These are phyloP conservation scores for Eurytoma californica DNA, from an alignment of 2,888 invertebrate genomes.

Conservation along the genomic window DNA sequence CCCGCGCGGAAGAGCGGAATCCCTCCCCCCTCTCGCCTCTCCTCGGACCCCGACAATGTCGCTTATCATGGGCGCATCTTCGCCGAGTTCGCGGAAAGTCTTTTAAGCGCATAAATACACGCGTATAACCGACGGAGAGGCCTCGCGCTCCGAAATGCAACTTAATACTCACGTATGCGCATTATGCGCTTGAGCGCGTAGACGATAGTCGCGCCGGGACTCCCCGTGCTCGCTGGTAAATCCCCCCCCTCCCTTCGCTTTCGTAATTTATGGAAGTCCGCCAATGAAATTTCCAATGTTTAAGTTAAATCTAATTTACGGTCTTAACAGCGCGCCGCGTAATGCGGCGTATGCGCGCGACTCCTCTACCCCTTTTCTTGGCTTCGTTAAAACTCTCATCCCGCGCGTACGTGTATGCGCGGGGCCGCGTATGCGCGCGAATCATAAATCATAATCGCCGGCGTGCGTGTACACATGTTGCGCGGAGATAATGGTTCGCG, in stretches of 20 bases:
- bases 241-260: constrained; percentile 53
- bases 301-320: constrained; percentile 73
- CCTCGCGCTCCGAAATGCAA: constrained; percentile 29
- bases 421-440: constrained; percentile 53
- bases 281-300: constrained; percentile 71
- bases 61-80: constrained; percentile 50
- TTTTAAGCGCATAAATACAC: constrained; percentile 33
- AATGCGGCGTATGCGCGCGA: constrained; percentile 39
- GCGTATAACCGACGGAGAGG: neutral
- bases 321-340: constrained; percentile 60
- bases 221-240: constrained; percentile 56
- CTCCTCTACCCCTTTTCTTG: constrained; percentile 23
- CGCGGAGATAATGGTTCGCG: constrained; percentile 68
- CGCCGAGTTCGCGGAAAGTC: constrained; percentile 34
- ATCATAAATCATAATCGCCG: constrained; percentile 72
- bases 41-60: constrained; percentile 46
- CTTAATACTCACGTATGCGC: constrained; percentile 34
- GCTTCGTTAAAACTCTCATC: constrained; percentile 50
- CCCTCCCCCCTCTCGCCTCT: neutral
- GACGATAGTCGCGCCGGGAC: constrained; percentile 51
- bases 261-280: constrained; percentile 67
- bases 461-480: constrained; percentile 65
- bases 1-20: neutral
- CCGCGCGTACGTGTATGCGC: constrained; percentile 23
- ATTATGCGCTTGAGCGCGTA: constrained; percentile 13